Evolutionary conservation across 2,113 vertebrate genomes (phyloP).

Genomic region (Antechinus flavipes): DNA sequence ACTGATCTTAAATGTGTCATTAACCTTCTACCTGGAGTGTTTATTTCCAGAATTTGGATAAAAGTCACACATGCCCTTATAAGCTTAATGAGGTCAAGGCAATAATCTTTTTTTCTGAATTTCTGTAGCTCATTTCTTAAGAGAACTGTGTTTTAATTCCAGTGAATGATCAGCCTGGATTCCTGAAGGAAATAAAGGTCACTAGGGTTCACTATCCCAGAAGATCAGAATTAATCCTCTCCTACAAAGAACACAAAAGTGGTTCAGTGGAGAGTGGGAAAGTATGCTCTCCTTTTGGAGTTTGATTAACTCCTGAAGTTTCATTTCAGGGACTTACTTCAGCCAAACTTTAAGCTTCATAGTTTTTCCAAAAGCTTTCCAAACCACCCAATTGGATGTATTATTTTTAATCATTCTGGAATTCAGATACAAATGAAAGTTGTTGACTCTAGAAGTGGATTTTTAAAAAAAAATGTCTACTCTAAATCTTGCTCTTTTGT

Average conservation of each 20-base stretch:
- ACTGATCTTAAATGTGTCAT: conserved; percentile 75
- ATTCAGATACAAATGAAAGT: conserved; percentile 2
- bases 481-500: background rate
- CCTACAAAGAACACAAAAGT: background rate
- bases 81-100: conserved; percentile 81
- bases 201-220: conserved; percentile 4
- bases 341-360: conserved; percentile 20
- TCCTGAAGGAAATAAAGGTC: conserved; percentile 34
- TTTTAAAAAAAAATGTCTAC: background rate
- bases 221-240: conserved; percentile 6
- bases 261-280: background rate
- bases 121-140: conserved; percentile 76
- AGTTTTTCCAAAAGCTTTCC: background rate
- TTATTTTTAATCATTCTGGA: conserved; percentile 29
- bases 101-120: conserved; percentile 81
- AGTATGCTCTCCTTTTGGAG: background rate
- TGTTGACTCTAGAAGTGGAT: conserved; percentile 26
- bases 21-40: conserved; percentile 82
- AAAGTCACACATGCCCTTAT: conserved; percentile 76
- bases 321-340: background rate
- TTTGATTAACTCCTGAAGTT: conserved; percentile 20
- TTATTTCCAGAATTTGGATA: conserved; percentile 75
- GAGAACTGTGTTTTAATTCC: conserved; percentile 74
- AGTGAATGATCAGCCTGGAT: conserved; percentile 63
- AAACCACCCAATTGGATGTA: background rate